Percentiles rank a stretch among this genome's conserved stretches.
Conservation (phyloP, 2,797 vertebrate species). For the Anguilla obscura region DNA sequence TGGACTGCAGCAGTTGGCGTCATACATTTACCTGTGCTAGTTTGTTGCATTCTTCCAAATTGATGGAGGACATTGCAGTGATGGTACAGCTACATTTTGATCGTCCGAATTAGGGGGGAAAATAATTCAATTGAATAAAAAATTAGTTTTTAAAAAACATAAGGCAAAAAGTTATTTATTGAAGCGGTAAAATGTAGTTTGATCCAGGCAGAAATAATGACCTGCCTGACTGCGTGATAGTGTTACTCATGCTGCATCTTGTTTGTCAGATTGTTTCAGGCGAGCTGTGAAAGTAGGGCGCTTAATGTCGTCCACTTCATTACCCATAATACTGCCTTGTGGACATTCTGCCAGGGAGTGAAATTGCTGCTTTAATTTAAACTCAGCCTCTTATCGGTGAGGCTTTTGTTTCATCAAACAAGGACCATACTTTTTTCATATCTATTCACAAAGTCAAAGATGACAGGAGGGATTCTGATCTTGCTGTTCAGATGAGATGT, state of each 20-base stretch:
- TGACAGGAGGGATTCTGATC: neutral
- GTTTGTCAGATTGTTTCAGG: neutral
- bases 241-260: neutral
- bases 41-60: neutral
- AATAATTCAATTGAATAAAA: neutral
- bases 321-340: neutral
- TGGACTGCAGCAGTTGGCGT: neutral
- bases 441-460: neutral
- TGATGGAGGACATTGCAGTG: neutral
- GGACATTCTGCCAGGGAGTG: neutral
- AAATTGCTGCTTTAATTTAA: constrained; percentile 2
- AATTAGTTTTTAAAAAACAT: neutral
- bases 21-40: neutral
- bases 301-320: neutral
- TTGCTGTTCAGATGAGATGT: neutral
- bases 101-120: neutral
- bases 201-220: neutral
- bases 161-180: neutral
- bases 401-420: neutral
- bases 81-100: neutral
- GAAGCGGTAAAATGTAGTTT: neutral
- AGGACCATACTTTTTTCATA: neutral
- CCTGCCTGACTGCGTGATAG: neutral
- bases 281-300: neutral
- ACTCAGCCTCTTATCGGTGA: neutral